Percentiles rank a stretch among this genome's conserved stretches.
Evolutionary conservation across 2,113 vertebrate genomes (phyloP).

Genomic region (Bubo bubo): DNA sequence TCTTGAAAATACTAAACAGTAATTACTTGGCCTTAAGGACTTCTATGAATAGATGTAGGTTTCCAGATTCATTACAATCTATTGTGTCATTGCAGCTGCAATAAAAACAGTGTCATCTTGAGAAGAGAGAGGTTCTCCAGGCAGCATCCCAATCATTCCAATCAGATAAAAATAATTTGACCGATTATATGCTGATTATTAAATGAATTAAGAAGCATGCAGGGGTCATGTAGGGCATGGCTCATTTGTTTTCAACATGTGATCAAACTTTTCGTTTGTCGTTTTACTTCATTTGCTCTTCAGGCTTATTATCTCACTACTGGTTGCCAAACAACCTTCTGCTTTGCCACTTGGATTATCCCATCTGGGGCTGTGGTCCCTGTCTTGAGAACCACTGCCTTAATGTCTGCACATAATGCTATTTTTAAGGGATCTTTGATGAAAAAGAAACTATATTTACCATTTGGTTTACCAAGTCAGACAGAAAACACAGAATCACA

Average conservation of each 20-base stretch:
- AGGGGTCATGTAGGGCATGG: background rate
- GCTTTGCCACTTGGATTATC: background rate
- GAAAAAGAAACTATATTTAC: background rate
- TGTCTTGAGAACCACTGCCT: background rate
- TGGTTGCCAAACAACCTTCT: background rate
- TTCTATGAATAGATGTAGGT: constrained; percentile 4
- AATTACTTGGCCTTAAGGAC: background rate
- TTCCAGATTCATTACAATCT: background rate
- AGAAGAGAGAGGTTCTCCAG: background rate
- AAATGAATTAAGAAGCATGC: background rate
- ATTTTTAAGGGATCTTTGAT: background rate
- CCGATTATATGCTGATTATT: background rate
- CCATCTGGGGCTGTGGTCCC: background rate
- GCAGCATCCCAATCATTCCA: background rate
- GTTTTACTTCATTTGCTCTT: background rate
- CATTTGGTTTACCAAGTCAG: background rate
- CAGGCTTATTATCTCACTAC: background rate
- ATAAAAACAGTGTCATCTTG: background rate
- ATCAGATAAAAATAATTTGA: background rate
- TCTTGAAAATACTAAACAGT: background rate
- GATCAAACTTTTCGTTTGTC: background rate
- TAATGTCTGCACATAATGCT: background rate
- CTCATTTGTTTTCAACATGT: background rate
- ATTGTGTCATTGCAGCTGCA: background rate
- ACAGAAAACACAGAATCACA: background rate